Conservation (phyloP, 1,140 invertebrate genomes). For the Vanessa atalanta region DNA sequence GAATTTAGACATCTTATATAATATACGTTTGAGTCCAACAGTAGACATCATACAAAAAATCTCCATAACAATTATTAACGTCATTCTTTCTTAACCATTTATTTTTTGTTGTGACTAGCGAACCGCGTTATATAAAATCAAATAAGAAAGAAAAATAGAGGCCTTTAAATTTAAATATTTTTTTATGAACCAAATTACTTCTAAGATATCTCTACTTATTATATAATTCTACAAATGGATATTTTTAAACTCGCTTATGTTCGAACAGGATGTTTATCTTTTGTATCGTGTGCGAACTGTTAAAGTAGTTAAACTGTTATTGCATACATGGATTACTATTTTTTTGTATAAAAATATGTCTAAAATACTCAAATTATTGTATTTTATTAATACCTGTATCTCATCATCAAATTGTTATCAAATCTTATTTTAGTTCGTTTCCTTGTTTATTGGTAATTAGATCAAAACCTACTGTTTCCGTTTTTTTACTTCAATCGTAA, state of each 20-base stretch:
- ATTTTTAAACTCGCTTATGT: not conserved
- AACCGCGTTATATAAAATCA: conserved; percentile 15
- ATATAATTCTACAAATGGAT: not conserved
- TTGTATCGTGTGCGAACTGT: too few species aligned
- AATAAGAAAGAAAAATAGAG: not conserved
- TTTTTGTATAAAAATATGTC: too few species aligned
- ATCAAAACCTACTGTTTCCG: conserved; percentile 21
- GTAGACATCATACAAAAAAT: not conserved
- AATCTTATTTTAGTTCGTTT: conserved; percentile 20
- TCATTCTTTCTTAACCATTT: not conserved
- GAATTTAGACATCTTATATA: not conserved
- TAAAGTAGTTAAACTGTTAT: too few species aligned
- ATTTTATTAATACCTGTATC: not conserved
- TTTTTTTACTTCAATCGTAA: not conserved
- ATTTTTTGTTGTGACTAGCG: conserved; percentile 45
- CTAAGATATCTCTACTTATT: not conserved
- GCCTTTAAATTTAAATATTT: too few species aligned
- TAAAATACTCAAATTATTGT: not conserved
- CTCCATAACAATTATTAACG: not conserved
- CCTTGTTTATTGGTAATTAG: conserved; percentile 24
- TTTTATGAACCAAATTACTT: not conserved
- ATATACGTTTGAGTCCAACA: not conserved
- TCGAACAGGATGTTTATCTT: too few species aligned
- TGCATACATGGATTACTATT: too few species aligned
- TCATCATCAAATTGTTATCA: not conserved